A percentile compares a stretch with the other conserved stretches of the same genome.
These are phyloP conservation scores for Spermophilus dauricus DNA, from an alignment of 2,113 vertebrate species.

Conservation along the genomic window DNA sequence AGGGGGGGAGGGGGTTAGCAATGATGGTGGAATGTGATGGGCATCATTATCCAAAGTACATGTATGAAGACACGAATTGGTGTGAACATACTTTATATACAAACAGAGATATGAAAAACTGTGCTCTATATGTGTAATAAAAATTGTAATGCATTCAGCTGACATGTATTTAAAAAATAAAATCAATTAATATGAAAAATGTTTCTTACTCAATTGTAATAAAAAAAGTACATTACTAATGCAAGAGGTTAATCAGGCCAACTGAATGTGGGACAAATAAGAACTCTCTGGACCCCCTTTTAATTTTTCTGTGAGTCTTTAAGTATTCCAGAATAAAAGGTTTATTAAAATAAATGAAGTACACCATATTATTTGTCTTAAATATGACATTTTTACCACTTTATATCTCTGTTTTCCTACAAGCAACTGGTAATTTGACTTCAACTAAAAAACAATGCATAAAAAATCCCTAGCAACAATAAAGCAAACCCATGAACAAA, in stretches of 20 bases:
- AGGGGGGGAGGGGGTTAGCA: no score
- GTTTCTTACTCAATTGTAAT: not conserved
- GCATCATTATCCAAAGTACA: no score
- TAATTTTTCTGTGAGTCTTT: not conserved
- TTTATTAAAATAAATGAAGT: not conserved
- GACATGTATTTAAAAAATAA: no score
- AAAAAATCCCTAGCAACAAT: not conserved
- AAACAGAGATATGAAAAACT: no score
- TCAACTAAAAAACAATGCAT: not conserved
- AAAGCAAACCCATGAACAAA: not conserved
- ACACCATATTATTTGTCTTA: not conserved
- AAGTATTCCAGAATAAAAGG: not conserved
- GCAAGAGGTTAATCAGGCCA: not conserved
- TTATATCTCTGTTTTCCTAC: not conserved
- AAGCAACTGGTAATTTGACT: not conserved
- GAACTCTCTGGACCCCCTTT: not conserved
- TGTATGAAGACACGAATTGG: no score
- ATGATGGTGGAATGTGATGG: no score
- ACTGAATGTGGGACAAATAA: fast-evolving
- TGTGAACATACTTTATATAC: no score
- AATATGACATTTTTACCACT: not conserved
- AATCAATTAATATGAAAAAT: no score
- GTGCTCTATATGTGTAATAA: no score
- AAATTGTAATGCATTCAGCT: no score
- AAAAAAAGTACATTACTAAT: not conserved